Base-by-base conservation (phyloP, 1,140 invertebrate species). In the Leptinotarsa undecemlineata region DNA sequence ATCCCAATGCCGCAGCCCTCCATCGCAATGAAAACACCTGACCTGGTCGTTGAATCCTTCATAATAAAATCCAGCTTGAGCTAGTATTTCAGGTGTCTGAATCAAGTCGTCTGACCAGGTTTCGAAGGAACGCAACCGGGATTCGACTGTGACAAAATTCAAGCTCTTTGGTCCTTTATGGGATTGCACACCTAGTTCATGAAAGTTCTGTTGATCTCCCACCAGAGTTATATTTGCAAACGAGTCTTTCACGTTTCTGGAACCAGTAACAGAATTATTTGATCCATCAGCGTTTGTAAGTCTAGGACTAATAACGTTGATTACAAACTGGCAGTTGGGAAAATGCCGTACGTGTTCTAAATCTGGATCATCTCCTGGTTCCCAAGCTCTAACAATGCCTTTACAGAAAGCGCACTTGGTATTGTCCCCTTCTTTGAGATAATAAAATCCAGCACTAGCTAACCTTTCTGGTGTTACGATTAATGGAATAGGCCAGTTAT, bases 21-120 rank as follows among this genome's bases (percentile, higher is more conserved):
- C 94, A 83, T 95, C 93, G 86, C 96, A 98, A 85, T 96, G 93
- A 86, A 96, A 97, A 87, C 96, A 98, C 67, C 93, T 89, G 5
- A 97, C 95, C 87, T 93, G 89, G 85, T 94, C 92, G 19, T 84
- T 85, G 66, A 85, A 82, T 48, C 90, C 90, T 87, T 80, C 73
- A 85, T 93, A 95, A 85, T 91, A 95, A 81, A 95, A 94, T 48
- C 94, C 94, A 75, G 93, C 92, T 73, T 88, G 87, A 2, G 93
- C 91, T 64, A 96, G 83, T 67, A 88, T 84, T 74, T 91, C 88
- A 1, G 92, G 90, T 17, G 88, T 89, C 83, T 93, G 92, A 67
- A 87, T 88, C 48, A 91, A 85, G 47, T 87, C 72, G 20, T 86
- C 85, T 8, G 92, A 91, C 92, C 92, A 93, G 61, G 85, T 84